Evolutionary conservation across 1,140 invertebrate species (phyloP).

Genomic region (Drosophila cardini): DNA sequence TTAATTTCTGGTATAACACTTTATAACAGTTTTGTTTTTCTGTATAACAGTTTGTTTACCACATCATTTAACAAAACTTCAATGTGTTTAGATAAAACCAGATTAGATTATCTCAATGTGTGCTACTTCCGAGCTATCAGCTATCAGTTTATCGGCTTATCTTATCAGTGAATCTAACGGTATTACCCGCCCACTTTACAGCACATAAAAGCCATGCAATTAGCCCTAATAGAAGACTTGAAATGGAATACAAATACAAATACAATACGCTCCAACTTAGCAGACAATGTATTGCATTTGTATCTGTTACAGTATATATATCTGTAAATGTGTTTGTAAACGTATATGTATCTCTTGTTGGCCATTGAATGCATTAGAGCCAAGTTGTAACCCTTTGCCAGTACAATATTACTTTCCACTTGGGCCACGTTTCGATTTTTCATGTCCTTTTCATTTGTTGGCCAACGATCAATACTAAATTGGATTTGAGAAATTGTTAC

Average conservation of each 20-base stretch:
- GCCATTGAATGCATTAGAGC: conserved; percentile 29
- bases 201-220: conserved; percentile 10
- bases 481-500: conserved; percentile 68
- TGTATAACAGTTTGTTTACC: conserved; percentile 5
- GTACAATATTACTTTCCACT: background rate
- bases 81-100: conserved; percentile 4
- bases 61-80: too few species aligned
- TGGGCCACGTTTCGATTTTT: conserved; percentile 52
- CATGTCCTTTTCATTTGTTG: conserved; percentile 47
- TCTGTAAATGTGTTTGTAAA: conserved; percentile 5
- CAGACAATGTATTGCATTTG: conserved; percentile 2
- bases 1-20: background rate
- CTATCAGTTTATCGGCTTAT: conserved; percentile 61
- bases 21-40: background rate
- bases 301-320: background rate
- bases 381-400: conserved; percentile 54
- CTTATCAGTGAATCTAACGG: conserved; percentile 62
- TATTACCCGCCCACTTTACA: conserved; percentile 40
- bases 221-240: conserved; percentile 8
- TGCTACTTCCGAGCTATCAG: conserved; percentile 9
- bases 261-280: background rate
- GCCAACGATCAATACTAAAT: conserved; percentile 75
- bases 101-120: conserved; percentile 5
- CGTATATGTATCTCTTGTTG: background rate
- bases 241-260: background rate